Base-by-base conservation (phyloP, 1,140 invertebrate species). In the Spodoptera litura region DNA sequence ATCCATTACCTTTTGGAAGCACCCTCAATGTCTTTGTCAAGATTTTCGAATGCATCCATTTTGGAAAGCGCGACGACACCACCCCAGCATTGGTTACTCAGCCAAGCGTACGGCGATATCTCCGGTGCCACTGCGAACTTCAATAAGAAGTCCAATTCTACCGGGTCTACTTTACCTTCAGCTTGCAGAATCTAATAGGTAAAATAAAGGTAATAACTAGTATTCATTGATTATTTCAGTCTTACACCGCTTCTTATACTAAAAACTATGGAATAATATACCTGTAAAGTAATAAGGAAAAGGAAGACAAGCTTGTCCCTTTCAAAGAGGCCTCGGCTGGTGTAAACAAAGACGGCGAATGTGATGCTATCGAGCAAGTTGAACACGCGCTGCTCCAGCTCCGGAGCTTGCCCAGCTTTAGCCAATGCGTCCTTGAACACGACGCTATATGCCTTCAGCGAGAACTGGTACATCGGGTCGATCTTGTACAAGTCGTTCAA, bases 381-480 rank as follows among this genome's bases (percentile, higher is more conserved):
- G 0, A 90, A 77, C 2, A 99, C 98, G 44, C 98, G 92, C n/a
- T 95, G 94, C 64, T 96, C 95, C 0, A 99, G 94, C 2, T 95
- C 95, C 13, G 98, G 97, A 2, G 96, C 95, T 4, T 95, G 89
- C 52, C 96, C 95, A 0, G 98, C 96, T 79, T 95, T 96, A 25
- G 96, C 95, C 66, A 99, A 97, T 0, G 98, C 98, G 86, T 98
- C 98, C 84, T 97, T 97, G 93, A 99, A 99, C 1, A 99, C 98
- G 3, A 98, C 97, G 84, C 97, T 98, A 93, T 99, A 99, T 0
- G 98, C 98, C 94, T 99, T 99, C 44, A 99, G 90, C 0, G 98
- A 99, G 95, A 99, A 99, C 88, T 99, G 98, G 93, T 99, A 99
- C 83, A 99, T 98, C 62, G 97, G 98, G 94, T 99, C 99, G 78